Evolutionary conservation across 2,888 invertebrate genomes (phyloP), one percentile per base, ranked within the genome.

Genomic region (Meta bourneti): DNA sequence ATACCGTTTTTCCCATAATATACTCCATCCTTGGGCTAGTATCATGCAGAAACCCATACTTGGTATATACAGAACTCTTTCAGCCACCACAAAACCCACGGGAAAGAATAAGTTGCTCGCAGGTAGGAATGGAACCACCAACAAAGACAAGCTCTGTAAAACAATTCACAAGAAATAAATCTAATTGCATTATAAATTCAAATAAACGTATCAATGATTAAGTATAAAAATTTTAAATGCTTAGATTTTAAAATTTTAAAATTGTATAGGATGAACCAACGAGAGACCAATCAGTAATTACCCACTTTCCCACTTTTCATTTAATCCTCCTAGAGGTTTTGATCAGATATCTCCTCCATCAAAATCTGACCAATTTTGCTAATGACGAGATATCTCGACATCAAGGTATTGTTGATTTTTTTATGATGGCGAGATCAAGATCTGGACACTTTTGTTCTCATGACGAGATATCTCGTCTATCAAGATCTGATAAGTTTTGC

Each of bases 41-140:
- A 99, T 96, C 95, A 99, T 96, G 94, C 98, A 99, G 96, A 98
- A 98, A 82, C 99, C 99, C 98, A 99, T 98, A 13, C 98, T 98
- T 0, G 99, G 99, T 96, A 98, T 98, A 95, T 99, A 99, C 7
- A 99, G 96, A 75, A 99, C 97, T 93, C 99, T 96, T 95, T 99
- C 99, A 0, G 99, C 99, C 61, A 99, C 97, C 93, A 99, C 99
- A 95, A 99, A 99, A 1, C 99, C 99, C 83, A 99, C 99, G 0
- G 99, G 98, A 95, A 99, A 99, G 96, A 99, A 99, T 82, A 99
- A 96, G 96, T 99, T 99, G 86, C 98, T 98, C 0, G 99, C 99
- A 86, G 99, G 99, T 93, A 99, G 95, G 95, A 98, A 99, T 83
- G 99, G 99, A 87, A 99, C 95, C 90, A 97, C 97, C 95, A 98